Evolutionary conservation across 2,113 vertebrate genomes (phyloP).

Genomic region (Phoenicopterus ruber): DNA sequence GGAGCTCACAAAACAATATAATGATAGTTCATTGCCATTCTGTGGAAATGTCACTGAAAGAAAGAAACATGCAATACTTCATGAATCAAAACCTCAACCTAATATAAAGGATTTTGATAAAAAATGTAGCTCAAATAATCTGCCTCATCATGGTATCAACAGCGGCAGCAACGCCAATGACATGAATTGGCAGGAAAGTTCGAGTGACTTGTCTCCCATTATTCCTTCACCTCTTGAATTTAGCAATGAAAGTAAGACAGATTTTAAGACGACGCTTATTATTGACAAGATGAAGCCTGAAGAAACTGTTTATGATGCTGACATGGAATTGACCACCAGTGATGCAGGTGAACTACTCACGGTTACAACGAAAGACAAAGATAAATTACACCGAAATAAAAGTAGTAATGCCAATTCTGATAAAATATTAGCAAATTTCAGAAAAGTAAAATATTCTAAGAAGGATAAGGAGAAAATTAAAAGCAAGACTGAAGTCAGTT

Average conservation of each 20-base stretch:
- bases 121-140: not conserved
- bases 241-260: not conserved
- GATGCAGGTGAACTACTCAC: constrained; percentile 65
- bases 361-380: constrained; percentile 55
- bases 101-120: not conserved
- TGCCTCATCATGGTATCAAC: not conserved
- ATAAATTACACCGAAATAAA: constrained; percentile 9
- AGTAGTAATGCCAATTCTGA: not conserved
- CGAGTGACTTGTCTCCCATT: not conserved
- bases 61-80: constrained; percentile 23
- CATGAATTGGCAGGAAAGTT: not conserved
- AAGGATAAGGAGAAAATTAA: constrained; percentile 56
- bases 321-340: constrained; percentile 76
- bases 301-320: constrained; percentile 71
- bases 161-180: not conserved
- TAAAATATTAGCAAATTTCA: constrained; percentile 49
- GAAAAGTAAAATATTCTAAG: constrained; percentile 67
- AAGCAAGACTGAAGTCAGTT: constrained; percentile 6
- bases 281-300: constrained; percentile 46
- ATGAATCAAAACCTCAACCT: not conserved
- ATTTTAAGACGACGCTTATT: not conserved
- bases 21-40: not conserved
- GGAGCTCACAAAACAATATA: not conserved
- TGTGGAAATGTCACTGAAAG: constrained; percentile 42
- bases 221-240: not conserved